Percentiles rank a stretch among this genome's conserved stretches.
These are phyloP conservation scores for Chrysochloris asiatica DNA, from an alignment of 2,113 vertebrate species.

Conservation along the genomic window DNA sequence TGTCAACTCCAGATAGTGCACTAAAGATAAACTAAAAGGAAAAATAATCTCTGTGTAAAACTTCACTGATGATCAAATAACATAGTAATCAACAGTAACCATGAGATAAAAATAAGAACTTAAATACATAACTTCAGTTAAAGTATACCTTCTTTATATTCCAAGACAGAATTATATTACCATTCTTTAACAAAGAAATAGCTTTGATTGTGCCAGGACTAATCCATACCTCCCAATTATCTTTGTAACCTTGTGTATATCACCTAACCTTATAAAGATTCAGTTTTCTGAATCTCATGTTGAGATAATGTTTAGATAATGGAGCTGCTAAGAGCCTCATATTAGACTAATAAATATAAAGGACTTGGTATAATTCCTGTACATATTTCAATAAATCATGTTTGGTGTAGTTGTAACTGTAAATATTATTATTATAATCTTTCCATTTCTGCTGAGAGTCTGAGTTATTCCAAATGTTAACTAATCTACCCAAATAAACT, in stretches of 20 bases:
- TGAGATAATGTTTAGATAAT: rapidly evolving
- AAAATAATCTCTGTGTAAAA: background rate
- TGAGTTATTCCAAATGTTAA: background rate
- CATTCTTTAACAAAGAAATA: background rate
- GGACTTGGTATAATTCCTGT: background rate
- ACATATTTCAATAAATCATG: background rate
- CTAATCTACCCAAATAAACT: background rate
- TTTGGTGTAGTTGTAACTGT: background rate
- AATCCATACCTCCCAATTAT: background rate
- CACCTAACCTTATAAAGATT: background rate
- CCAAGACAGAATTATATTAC: background rate
- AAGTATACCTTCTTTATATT: background rate
- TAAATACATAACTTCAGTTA: background rate
- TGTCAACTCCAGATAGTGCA: background rate
- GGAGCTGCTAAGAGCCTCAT: background rate
- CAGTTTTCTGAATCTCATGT: background rate
- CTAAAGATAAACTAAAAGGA: background rate
- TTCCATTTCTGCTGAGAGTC: background rate
- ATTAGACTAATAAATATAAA: background rate
- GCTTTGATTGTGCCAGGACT: background rate
- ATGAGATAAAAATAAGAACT: background rate
- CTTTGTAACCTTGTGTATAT: background rate
- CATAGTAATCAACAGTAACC: background rate
- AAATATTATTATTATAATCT: background rate
- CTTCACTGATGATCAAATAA: background rate